Conservation (phyloP, 2,888 invertebrate species). For the Cataglyphis livida region DNA sequence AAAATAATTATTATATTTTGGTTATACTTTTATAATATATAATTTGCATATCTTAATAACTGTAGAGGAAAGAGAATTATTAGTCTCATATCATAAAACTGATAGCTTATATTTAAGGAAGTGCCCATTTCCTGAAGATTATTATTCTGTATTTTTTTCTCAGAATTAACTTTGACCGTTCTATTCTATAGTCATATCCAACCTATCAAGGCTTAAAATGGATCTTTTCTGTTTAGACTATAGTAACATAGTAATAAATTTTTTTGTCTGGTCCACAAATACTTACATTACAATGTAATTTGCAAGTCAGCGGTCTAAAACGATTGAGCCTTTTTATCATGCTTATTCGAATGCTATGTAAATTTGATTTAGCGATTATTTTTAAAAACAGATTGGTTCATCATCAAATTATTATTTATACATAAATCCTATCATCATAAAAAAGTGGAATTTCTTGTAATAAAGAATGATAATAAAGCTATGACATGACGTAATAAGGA, state of each 20-base stretch:
- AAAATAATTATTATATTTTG: background rate
- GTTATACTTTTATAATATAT: background rate
- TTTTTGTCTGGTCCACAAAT: background rate
- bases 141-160: background rate
- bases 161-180: background rate
- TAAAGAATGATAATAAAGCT: background rate
- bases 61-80: background rate
- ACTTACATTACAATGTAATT: background rate
- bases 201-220: background rate
- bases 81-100: background rate
- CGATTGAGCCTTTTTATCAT: background rate
- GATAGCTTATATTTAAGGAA: background rate
- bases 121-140: background rate
- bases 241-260: background rate
- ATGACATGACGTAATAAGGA: background rate
- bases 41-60: background rate
- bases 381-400: conserved; percentile 21
- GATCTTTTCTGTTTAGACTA: background rate
- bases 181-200: background rate
- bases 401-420: background rate
- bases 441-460: background rate
- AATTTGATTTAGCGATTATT: conserved; percentile 2
- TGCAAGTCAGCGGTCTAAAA: background rate
- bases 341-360: conserved; percentile 6
- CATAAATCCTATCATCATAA: background rate